phyloP scores from a whole-genome alignment of 2,113 vertebrate species.

The Sylvietta virens region DNA sequence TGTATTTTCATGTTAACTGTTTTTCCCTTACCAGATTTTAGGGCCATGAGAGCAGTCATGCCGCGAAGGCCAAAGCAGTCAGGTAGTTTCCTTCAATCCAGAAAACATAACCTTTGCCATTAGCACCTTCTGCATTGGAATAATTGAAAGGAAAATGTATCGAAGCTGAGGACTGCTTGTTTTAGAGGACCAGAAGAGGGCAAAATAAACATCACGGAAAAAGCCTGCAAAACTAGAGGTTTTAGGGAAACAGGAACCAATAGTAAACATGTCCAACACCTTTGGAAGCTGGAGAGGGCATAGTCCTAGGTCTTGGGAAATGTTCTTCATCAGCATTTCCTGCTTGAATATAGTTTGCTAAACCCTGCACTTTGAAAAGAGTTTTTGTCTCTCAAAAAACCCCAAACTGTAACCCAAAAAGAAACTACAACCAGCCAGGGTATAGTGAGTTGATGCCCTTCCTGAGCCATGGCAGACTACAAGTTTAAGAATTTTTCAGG shows the following conservation, averaged over 20 bases:
- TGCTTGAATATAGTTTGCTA: not conserved
- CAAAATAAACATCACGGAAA: not conserved
- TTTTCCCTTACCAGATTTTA: not conserved
- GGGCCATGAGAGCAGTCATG: not conserved
- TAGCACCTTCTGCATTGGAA: not conserved
- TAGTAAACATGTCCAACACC: not conserved
- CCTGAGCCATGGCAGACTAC: not conserved
- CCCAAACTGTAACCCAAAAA: not conserved
- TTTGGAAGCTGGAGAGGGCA: not conserved
- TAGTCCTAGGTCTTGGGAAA: not conserved
- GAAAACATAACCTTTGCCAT: constrained; percentile 1
- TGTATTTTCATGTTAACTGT: constrained; percentile 8
- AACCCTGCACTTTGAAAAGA: not conserved
- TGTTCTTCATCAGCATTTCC: not conserved
- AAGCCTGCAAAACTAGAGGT: not conserved
- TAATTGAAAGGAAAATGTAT: not conserved
- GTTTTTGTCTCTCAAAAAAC: not conserved
- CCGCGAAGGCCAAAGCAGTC: not conserved
- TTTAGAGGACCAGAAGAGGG: not conserved
- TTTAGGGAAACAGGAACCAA: not conserved
- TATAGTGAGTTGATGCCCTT: not conserved
- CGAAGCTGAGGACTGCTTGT: not conserved
- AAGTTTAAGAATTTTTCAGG: not conserved
- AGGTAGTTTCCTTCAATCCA: not conserved
- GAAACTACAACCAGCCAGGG: not conserved